Percentiles rank a stretch among this genome's conserved stretches.
These are phyloP conservation scores for Falco novaeseelandiae DNA, from an alignment of 2,797 vertebrate genomes.

Conservation along the genomic window DNA sequence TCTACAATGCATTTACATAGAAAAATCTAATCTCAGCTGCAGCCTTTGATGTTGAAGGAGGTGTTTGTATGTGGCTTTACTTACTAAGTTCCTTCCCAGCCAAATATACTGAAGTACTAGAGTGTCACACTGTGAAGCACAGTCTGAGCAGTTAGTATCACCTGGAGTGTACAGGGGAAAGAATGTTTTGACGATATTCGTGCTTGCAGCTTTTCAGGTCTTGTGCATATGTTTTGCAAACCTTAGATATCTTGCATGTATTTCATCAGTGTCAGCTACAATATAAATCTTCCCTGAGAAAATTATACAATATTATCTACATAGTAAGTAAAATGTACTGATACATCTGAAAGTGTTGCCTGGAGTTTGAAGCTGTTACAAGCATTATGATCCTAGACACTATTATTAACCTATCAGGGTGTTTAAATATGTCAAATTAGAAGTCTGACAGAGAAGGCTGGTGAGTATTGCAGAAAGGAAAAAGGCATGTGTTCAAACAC, in stretches of 20 bases:
- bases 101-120: not conserved
- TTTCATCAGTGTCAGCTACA: not conserved
- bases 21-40: not conserved
- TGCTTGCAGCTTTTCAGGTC: not conserved
- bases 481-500: conserved; percentile 9
- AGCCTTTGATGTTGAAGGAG: not conserved
- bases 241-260: not conserved
- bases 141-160: not conserved
- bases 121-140: not conserved
- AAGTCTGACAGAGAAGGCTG: conserved; percentile 33
- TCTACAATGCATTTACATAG: not conserved
- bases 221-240: not conserved
- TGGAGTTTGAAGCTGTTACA: not conserved
- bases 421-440: conserved; percentile 30
- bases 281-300: not conserved
- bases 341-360: not conserved
- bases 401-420: conserved; percentile 29
- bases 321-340: not conserved
- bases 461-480: not conserved
- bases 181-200: not conserved
- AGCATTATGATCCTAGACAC: conserved; percentile 1
- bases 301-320: not conserved
- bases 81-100: not conserved
- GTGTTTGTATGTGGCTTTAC: not conserved
- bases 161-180: not conserved